Percentiles rank a stretch among this genome's conserved stretches.
These are phyloP conservation scores for Cataglyphis albicans DNA, from an alignment of 2,888 invertebrate species.

Conservation along the genomic window DNA sequence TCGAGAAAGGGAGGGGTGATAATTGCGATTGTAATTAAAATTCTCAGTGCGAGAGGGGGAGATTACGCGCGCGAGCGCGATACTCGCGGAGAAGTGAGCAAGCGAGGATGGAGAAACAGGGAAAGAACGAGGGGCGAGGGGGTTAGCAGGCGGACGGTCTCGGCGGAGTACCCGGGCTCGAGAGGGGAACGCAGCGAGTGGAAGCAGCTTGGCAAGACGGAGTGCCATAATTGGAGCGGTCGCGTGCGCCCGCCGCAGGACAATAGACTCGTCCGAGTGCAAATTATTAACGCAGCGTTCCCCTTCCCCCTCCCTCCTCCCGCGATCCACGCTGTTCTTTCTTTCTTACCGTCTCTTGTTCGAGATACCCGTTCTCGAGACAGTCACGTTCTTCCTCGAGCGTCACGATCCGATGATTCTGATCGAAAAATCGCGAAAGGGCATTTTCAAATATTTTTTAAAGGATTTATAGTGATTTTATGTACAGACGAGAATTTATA, in stretches of 20 bases:
- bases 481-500: neutral
- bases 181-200: conserved; percentile 55
- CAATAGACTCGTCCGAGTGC: conserved; percentile 85
- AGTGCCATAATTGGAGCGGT: conserved; percentile 84
- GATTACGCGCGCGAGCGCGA: conserved; percentile 50
- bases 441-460: neutral
- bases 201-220: conserved; percentile 71
- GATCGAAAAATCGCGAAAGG: neutral
- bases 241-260: conserved; percentile 82
- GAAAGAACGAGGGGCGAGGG: conserved; percentile 55
- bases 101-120: conserved; percentile 68
- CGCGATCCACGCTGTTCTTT: conserved; percentile 8
- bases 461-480: conserved; percentile 1
- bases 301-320: conserved; percentile 44
- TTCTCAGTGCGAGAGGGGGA: conserved; percentile 79
- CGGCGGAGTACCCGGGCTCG: conserved; percentile 47
- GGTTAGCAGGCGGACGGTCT: conserved; percentile 63
- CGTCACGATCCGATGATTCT: conserved; percentile 8
- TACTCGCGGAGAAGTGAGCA: conserved; percentile 75
- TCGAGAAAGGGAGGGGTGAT: conserved; percentile 67
- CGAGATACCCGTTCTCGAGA: conserved; percentile 58
- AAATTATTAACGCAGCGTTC: conserved; percentile 83
- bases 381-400: conserved; percentile 63
- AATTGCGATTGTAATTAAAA: conserved; percentile 85
- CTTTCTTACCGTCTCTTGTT: conserved; percentile 4